Conservation (phyloP, 2,888 invertebrate genomes). For the Choristoneura rosaceana region DNA sequence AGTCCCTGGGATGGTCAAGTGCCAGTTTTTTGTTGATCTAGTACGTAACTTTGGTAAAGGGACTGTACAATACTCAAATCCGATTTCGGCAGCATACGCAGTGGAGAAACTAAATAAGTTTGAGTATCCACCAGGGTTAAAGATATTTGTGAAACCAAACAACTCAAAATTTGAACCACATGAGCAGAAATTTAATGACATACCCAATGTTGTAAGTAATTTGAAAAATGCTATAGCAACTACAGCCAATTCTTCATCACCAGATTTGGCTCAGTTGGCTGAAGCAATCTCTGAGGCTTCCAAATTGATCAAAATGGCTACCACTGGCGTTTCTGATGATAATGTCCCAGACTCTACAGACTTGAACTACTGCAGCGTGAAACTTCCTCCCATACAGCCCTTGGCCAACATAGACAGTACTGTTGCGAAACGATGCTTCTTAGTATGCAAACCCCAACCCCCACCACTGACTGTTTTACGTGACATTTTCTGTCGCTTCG, state of each 20-base stretch:
- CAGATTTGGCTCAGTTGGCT: slow-evolving; percentile 88
- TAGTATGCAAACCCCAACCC: slow-evolving; percentile 87
- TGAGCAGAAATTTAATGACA: slow-evolving; percentile 56
- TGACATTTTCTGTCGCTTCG: slow-evolving; percentile 96
- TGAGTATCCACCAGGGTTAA: slow-evolving; percentile 95
- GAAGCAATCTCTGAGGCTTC: slow-evolving; percentile 93
- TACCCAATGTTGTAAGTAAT: slow-evolving; percentile 63
- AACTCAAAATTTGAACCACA: slow-evolving; percentile 59
- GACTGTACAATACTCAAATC: slow-evolving; percentile 68
- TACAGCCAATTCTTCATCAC: slow-evolving; percentile 57
- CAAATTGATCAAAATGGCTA: slow-evolving; percentile 89
- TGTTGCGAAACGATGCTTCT: slow-evolving; percentile 88
- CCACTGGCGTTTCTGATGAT: slow-evolving; percentile 61
- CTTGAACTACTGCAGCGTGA: slow-evolving; percentile 87
- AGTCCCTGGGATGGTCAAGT: slow-evolving; percentile 86
- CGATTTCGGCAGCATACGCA: slow-evolving; percentile 86
- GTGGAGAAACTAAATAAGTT: slow-evolving; percentile 95
- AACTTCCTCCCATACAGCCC: slow-evolving; percentile 90
- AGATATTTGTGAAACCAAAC: slow-evolving; percentile 91
- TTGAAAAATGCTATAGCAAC: slow-evolving; percentile 64
- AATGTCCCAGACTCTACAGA: slow-evolving; percentile 60
- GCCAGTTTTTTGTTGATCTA: slow-evolving; percentile 77
- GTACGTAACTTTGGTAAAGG: slow-evolving; percentile 78
- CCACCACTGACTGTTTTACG: slow-evolving; percentile 92
- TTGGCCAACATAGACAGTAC: slow-evolving; percentile 88